These are phyloP conservation scores for Glomeris maerens DNA, from an alignment of 1,140 invertebrate species.

Conservation along the genomic window DNA sequence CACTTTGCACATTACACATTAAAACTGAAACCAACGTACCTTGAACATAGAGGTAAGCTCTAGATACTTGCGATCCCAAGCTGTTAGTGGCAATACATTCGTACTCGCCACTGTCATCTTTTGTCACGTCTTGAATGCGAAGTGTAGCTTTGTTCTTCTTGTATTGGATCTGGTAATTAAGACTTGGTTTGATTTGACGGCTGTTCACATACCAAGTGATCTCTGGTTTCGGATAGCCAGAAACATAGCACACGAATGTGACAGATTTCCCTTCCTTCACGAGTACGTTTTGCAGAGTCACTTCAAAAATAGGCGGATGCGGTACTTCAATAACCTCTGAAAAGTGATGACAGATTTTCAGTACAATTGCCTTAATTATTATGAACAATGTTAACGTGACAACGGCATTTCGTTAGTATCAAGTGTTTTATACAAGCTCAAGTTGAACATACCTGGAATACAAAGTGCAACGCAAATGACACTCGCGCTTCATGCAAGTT, in stretches of 20 bases:
- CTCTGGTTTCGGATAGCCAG: constrained; percentile 71
- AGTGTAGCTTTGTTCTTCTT: constrained; percentile 57
- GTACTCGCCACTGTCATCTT: constrained; percentile 65
- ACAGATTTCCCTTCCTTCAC: constrained; percentile 56
- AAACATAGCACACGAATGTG: constrained; percentile 58
- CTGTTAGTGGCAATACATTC: constrained; percentile 70
- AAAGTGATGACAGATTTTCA: too few species aligned
- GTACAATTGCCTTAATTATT: too few species aligned
- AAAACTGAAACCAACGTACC: constrained; percentile 35
- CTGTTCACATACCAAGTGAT: constrained; percentile 82
- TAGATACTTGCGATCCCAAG: constrained; percentile 60
- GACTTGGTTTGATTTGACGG: constrained; percentile 54
- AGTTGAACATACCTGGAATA: too few species aligned
- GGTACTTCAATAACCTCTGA: constrained; percentile 50
- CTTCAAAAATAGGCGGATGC: constrained; percentile 60
- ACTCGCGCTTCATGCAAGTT: too few species aligned
- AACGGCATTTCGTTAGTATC: too few species aligned
- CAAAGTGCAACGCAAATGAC: too few species aligned
- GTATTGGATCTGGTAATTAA: constrained; percentile 52
- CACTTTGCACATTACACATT: too few species aligned
- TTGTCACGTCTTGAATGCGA: constrained; percentile 48
- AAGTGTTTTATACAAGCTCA: too few species aligned
- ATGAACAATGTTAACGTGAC: too few species aligned
- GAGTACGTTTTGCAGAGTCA: constrained; percentile 58
- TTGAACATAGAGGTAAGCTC: constrained; percentile 56